Evolutionary conservation across 2,797 vertebrate genomes (phyloP).

Genomic region (Antennarius maculatus): DNA sequence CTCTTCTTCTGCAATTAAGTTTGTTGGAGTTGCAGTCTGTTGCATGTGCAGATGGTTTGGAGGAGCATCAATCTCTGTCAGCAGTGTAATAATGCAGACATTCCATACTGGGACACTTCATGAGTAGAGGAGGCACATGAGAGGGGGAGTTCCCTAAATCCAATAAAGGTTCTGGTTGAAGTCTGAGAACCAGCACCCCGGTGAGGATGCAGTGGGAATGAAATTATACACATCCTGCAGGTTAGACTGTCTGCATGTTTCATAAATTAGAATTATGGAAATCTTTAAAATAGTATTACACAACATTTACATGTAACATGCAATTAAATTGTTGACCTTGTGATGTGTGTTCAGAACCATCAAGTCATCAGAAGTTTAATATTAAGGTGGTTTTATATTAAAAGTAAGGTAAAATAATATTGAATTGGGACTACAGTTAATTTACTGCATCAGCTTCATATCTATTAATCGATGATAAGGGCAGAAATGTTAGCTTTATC

Average conservation of each 20-base stretch:
- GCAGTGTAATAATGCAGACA: conserved; percentile 78
- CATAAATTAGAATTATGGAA: conserved; percentile 69
- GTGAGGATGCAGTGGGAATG: conserved; percentile 80
- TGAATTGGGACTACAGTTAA: not conserved
- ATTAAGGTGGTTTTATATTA: not conserved
- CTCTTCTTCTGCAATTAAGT: conserved; percentile 58
- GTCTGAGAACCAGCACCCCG: conserved; percentile 78
- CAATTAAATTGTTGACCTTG: conserved; percentile 53
- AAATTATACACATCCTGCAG: conserved; percentile 72
- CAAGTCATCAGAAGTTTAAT: conserved; percentile 3
- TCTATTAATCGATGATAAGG: not conserved
- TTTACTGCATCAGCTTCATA: not conserved
- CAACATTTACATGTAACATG: conserved; percentile 61
- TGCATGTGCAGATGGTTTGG: conserved; percentile 77
- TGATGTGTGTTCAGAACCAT: conserved; percentile 27
- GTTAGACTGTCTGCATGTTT: conserved; percentile 78
- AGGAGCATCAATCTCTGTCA: conserved; percentile 79
- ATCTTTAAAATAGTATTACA: conserved; percentile 64
- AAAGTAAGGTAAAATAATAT: not conserved
- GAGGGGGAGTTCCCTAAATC: conserved; percentile 75
- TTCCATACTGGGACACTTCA: conserved; percentile 79
- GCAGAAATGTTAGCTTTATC: conserved; percentile 13
- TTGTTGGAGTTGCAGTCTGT: conserved; percentile 62
- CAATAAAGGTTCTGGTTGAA: conserved; percentile 78
- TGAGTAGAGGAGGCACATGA: conserved; percentile 68